Evolutionary conservation across 2,888 invertebrate species (phyloP).

Genomic region (Yponomeuta plumbellus): DNA sequence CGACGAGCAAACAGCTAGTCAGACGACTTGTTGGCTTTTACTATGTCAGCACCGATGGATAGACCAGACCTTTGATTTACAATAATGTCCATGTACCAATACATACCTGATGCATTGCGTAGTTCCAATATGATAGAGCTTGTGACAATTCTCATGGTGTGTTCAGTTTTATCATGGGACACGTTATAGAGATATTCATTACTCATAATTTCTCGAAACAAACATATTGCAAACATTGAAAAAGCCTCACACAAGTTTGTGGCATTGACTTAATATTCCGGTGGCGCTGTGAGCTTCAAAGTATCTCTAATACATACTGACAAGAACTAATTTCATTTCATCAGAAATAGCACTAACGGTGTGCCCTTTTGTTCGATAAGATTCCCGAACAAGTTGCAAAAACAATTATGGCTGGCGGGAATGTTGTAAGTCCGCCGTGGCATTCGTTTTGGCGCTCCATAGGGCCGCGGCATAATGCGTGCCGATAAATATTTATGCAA

Average conservation of each 20-base stretch:
- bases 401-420: slow-evolving; percentile 62
- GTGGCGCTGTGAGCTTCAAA: not conserved
- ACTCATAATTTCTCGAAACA: not conserved
- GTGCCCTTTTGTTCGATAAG: slow-evolving; percentile 50
- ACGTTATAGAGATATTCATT: not conserved
- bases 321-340: slow-evolving; percentile 3
- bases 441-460: slow-evolving; percentile 47
- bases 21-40: not conserved
- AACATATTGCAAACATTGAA: not conserved
- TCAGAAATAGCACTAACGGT: slow-evolving; percentile 65
- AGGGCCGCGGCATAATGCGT: slow-evolving; percentile 50
- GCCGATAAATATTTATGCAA: slow-evolving; percentile 70
- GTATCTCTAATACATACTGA: not conserved
- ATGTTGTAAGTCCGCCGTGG: slow-evolving; percentile 56
- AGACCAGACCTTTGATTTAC: slow-evolving; percentile 67
- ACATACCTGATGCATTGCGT: slow-evolving; percentile 17
- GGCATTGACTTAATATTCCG: not conserved
- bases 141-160: not conserved
- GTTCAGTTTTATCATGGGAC: not conserved
- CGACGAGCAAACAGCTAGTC: not conserved
- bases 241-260: not conserved
- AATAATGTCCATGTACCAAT: slow-evolving; percentile 27
- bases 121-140: not conserved
- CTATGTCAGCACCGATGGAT: slow-evolving; percentile 45
- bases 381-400: slow-evolving; percentile 58